phyloP scores from a whole-genome alignment of 2,888 invertebrate species.

The Andrena flavipes region DNA sequence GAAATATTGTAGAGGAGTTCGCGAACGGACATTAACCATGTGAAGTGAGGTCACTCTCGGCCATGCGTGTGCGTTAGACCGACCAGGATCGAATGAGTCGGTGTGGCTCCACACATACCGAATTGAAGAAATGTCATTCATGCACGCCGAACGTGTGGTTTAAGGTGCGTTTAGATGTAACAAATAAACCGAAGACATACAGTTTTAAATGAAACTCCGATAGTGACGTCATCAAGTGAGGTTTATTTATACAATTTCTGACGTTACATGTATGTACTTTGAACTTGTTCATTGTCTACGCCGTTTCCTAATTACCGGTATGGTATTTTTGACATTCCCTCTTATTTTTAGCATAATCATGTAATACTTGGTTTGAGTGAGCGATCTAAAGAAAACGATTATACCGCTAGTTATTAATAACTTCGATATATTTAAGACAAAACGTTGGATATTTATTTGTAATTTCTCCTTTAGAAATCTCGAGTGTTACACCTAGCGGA shows the following conservation, averaged over 20 bases:
- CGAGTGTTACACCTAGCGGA: not conserved
- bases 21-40: too few relatives aligned
- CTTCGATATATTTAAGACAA: not conserved
- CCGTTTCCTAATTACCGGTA: slow-evolving; percentile 28
- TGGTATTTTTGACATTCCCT: slow-evolving; percentile 9
- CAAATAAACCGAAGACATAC: slow-evolving; percentile 6
- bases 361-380: slow-evolving; percentile 5
- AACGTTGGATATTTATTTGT: not conserved
- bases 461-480: not conserved
- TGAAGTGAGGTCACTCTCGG: too few relatives aligned
- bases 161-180: slow-evolving; percentile 6
- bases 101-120: not conserved
- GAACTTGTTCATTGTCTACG: slow-evolving; percentile 61
- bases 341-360: slow-evolving; percentile 8
- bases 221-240: slow-evolving; percentile 65
- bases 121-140: not conserved
- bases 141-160: not conserved
- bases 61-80: too few relatives aligned
- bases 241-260: slow-evolving; percentile 73
- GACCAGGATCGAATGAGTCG: not conserved
- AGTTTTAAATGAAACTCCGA: slow-evolving; percentile 8
- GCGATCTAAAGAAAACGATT: not conserved
- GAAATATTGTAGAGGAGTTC: too few relatives aligned
- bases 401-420: not conserved
- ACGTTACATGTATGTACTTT: slow-evolving; percentile 71